A percentile compares a stretch with the other conserved stretches of the same genome.
These are phyloP conservation scores for Parnassius apollo DNA, from an alignment of 2,888 invertebrate genomes.

Conservation along the genomic window DNA sequence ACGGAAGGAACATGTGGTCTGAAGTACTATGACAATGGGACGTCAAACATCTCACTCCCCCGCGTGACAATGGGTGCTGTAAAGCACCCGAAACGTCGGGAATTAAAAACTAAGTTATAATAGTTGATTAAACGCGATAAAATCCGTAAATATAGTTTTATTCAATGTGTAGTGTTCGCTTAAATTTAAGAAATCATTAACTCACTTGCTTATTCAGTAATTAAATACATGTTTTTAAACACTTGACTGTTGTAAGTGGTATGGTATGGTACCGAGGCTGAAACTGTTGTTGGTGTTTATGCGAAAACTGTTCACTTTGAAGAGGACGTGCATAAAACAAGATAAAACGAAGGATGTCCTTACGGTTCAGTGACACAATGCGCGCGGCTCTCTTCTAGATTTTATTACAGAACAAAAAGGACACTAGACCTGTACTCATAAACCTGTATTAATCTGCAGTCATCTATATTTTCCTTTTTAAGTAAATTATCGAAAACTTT, in stretches of 20 bases:
- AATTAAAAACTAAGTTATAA: no score
- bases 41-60: no score
- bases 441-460: slow-evolving; percentile 19
- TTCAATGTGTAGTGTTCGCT: no score
- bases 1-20: no score
- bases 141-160: no score
- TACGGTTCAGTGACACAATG: slow-evolving; percentile 27
- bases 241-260: neutral
- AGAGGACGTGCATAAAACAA: slow-evolving; percentile 25
- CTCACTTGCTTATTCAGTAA: neutral
- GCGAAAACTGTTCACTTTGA: slow-evolving; percentile 20
- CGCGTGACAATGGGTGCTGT: no score
- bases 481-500: no score
- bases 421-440: slow-evolving; percentile 8
- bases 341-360: slow-evolving; percentile 27
- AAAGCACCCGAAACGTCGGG: no score
- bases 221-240: neutral
- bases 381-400: slow-evolving; percentile 15
- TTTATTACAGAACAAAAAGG: slow-evolving; percentile 15
- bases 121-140: no score
- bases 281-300: slow-evolving; percentile 6
- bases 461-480: slow-evolving; percentile 3
- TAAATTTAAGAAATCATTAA: neutral
- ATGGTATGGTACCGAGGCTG: slow-evolving; percentile 2
- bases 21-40: no score